phyloP scores from a whole-genome alignment of 2,113 vertebrate species.

The Patagioenas fasciata region DNA sequence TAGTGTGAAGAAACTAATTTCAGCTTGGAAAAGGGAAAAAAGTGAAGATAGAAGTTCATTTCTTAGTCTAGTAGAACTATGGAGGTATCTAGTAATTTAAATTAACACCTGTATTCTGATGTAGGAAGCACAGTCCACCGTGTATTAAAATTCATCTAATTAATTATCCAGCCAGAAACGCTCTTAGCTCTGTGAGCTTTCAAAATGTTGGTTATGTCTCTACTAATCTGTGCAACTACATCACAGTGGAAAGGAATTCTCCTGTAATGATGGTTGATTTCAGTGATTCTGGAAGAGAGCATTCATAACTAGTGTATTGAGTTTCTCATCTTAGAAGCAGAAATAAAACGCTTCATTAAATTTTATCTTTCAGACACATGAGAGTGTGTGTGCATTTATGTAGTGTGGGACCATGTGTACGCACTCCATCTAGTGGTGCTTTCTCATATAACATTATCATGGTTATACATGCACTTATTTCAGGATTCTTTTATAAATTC shows the following conservation, averaged over 20 bases:
- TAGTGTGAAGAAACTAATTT: background rate
- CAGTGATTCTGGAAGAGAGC: background rate
- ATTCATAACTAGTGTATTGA: background rate
- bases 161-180: background rate
- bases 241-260: background rate
- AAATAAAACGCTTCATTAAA: background rate
- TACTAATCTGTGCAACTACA: background rate
- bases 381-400: background rate
- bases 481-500: background rate
- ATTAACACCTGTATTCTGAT: background rate
- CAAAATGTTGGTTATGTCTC: background rate
- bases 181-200: background rate
- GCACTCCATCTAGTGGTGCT: background rate
- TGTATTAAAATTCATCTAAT: background rate
- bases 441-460: background rate
- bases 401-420: rapidly evolving
- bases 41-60: background rate
- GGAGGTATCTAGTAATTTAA: background rate
- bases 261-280: background rate
- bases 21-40: background rate
- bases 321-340: background rate
- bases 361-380: background rate
- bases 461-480: background rate
- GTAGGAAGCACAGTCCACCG: background rate
- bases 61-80: background rate